Conservation (phyloP, 2,113 vertebrate species). For the Cichladusa arquata region DNA sequence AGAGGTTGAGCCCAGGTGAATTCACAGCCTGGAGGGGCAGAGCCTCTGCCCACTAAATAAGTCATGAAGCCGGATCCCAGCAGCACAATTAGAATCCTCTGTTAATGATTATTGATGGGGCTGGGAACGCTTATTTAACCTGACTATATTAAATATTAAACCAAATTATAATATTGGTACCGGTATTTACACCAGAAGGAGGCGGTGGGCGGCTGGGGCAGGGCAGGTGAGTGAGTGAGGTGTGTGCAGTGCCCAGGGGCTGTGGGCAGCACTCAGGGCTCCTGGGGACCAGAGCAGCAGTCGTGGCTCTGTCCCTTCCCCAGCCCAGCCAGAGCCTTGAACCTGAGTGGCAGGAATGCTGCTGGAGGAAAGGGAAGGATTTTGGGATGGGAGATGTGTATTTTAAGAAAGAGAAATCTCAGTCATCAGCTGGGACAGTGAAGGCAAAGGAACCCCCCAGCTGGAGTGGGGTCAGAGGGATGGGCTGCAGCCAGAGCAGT, state of each 20-base stretch:
- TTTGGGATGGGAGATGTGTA: neutral
- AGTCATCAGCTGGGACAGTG: neutral
- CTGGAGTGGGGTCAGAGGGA: neutral
- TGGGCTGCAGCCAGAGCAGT: neutral
- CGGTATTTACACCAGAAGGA: slow-evolving; percentile 56
- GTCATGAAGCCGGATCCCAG: slow-evolving; percentile 67
- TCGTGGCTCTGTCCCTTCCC: neutral
- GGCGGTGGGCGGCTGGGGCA: neutral
- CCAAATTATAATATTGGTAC: slow-evolving; percentile 40
- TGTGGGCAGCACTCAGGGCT: accelerated
- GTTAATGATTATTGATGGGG: slow-evolving; percentile 69
- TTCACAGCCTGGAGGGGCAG: neutral
- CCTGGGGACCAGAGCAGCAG: accelerated
- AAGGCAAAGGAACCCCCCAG: neutral
- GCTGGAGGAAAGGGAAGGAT: neutral
- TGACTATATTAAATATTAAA: slow-evolving; percentile 71
- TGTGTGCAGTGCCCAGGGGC: accelerated
- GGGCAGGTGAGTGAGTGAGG: neutral
- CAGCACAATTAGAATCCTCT: slow-evolving; percentile 66
- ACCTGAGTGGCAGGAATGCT: slow-evolving; percentile 69
- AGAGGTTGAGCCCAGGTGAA: neutral
- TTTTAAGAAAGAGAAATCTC: slow-evolving; percentile 18
- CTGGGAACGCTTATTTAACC: slow-evolving; percentile 65
- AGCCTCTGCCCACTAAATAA: slow-evolving; percentile 54
- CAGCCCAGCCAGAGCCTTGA: slow-evolving; percentile 62